Conservation (phyloP, 1,140 invertebrate genomes). For the Cotesia typhae region DNA sequence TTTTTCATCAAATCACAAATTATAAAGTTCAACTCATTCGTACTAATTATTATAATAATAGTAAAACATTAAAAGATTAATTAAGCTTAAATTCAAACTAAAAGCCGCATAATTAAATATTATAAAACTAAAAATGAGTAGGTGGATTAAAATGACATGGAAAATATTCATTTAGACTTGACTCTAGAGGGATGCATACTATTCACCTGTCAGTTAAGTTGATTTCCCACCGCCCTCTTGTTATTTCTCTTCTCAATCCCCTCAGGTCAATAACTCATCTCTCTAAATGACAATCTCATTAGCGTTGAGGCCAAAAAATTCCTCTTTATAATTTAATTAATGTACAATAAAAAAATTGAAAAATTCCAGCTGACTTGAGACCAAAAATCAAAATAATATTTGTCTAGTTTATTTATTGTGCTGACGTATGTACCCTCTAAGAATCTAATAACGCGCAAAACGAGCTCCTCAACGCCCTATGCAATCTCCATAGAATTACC, state of each 20-base stretch:
- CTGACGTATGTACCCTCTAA: slow-evolving; percentile 40
- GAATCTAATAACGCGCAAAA: slow-evolving; percentile 52
- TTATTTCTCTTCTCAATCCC: slow-evolving; percentile 12
- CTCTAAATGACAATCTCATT: slow-evolving; percentile 18
- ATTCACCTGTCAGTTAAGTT: slow-evolving; percentile 24
- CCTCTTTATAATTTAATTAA: too few relatives aligned
- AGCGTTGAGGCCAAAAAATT: neutral
- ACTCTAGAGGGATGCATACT: slow-evolving; percentile 3
- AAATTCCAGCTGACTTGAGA: neutral
- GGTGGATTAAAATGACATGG: neutral
- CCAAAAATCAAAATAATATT: slow-evolving; percentile 1
- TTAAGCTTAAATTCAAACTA: too few relatives aligned
- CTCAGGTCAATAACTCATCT: slow-evolving; percentile 13
- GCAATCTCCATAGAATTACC: slow-evolving; percentile 65
- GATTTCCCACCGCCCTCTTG: slow-evolving; percentile 18
- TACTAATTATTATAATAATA: too few relatives aligned
- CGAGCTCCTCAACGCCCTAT: slow-evolving; percentile 56
- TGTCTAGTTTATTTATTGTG: neutral
- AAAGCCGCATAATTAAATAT: too few relatives aligned
- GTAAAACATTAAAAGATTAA: too few relatives aligned
- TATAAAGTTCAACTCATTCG: too few relatives aligned
- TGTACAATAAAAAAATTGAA: neutral
- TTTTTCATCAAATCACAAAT: too few relatives aligned
- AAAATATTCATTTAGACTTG: slow-evolving; percentile 1
- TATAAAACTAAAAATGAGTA: too few relatives aligned